phyloP scores from a whole-genome alignment of 2,888 invertebrate species.

The Latrodectus hesperus region DNA sequence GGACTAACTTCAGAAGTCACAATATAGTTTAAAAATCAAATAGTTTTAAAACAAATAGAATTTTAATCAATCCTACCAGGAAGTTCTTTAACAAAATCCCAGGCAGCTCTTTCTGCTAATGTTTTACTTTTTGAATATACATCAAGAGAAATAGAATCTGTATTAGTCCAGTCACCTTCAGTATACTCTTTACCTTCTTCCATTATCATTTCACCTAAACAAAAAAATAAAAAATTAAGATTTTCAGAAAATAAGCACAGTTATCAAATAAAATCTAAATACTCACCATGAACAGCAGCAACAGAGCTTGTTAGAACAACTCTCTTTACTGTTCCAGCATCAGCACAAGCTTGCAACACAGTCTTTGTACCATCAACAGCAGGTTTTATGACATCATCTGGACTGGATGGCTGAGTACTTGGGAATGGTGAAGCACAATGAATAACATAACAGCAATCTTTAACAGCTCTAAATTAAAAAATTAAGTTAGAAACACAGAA shows the following conservation, averaged over 20 bases:
- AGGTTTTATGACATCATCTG: slow-evolving; percentile 75
- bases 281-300: slow-evolving; percentile 75
- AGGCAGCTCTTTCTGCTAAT: slow-evolving; percentile 78
- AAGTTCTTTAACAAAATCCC: slow-evolving; percentile 77
- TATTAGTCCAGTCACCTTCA: slow-evolving; percentile 76
- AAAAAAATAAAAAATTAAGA: not conserved
- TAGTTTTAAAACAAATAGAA: not conserved
- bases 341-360: slow-evolving; percentile 76
- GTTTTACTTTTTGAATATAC: slow-evolving; percentile 77
- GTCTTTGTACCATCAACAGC: slow-evolving; percentile 77
- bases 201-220: slow-evolving; percentile 71
- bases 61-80: slow-evolving; percentile 72
- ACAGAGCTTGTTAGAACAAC: slow-evolving; percentile 78
- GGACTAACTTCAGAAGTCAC: too few relatives aligned
- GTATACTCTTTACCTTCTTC: slow-evolving; percentile 74
- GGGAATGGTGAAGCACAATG: slow-evolving; percentile 77
- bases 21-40: too few relatives aligned
- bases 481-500: too few relatives aligned
- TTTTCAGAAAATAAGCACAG: not conserved
- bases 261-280: not conserved
- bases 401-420: slow-evolving; percentile 72
- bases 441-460: slow-evolving; percentile 76
- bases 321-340: slow-evolving; percentile 76
- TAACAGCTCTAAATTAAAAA: slow-evolving; percentile 74
- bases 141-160: slow-evolving; percentile 72